Conservation (phyloP, 2,888 invertebrate species). For the Leptinotarsa juncta region DNA sequence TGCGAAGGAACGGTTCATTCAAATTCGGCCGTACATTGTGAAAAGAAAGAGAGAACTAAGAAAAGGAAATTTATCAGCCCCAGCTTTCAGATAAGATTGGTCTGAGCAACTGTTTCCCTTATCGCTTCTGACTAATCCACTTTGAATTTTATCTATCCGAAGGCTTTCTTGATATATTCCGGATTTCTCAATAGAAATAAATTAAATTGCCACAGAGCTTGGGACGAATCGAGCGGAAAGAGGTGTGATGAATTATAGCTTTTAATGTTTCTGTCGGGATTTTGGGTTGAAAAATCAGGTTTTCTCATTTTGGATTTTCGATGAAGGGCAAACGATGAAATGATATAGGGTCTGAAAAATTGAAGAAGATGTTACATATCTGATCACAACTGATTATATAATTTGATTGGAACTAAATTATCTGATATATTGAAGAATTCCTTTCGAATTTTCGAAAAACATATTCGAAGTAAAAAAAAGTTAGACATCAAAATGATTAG, state of each 20-base stretch:
- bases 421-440: no score
- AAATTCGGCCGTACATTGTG: conserved; percentile 25
- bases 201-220: conserved; percentile 38
- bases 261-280: background rate
- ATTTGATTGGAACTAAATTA: no score
- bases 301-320: background rate
- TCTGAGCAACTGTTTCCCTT: conserved; percentile 51
- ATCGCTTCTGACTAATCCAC: conserved; percentile 52
- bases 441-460: no score
- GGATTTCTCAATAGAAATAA: conserved; percentile 42
- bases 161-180: conserved; percentile 39
- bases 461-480: no score
- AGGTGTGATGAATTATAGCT: conserved; percentile 10
- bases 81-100: conserved; percentile 45
- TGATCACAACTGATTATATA: no score
- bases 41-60: conserved; percentile 15
- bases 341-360: no score
- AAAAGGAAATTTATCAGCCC: conserved; percentile 42
- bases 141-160: conserved; percentile 54
- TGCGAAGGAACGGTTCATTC: conserved; percentile 25
- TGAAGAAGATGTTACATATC: no score
- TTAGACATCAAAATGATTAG: no score
- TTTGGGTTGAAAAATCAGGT: background rate
- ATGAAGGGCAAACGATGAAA: background rate
- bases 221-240: conserved; percentile 18